phyloP scores from a whole-genome alignment of 1,140 invertebrate species.

The Coptotermes formosanus region DNA sequence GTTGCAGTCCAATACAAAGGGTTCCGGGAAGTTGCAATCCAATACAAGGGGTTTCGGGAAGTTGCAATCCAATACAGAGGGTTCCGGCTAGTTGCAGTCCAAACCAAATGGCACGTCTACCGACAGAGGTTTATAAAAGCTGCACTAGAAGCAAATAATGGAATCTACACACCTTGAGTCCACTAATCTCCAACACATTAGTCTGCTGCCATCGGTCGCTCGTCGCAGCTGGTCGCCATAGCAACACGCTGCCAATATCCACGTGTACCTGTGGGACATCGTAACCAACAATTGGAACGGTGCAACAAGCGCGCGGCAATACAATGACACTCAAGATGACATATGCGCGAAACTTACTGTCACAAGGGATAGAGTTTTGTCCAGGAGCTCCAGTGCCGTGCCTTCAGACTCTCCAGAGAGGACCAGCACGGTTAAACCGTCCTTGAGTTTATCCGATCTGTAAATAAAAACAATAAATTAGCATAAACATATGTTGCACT shows the following conservation, averaged over 20 bases:
- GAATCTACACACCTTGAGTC: neutral
- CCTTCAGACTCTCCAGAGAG: conserved; percentile 44
- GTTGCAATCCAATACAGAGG: too few relatives aligned
- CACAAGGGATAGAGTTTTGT: conserved; percentile 42
- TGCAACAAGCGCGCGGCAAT: neutral
- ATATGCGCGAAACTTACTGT: conserved; percentile 38
- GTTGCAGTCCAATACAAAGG: too few relatives aligned
- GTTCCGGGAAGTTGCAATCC: too few relatives aligned
- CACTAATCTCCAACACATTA: neutral
- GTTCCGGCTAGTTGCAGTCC: too few relatives aligned
- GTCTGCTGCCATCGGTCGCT: conserved; percentile 38
- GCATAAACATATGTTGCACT: neutral
- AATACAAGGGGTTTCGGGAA: too few relatives aligned
- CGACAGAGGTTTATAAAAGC: too few relatives aligned
- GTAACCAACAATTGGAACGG: neutral
- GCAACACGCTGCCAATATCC: conserved; percentile 41
- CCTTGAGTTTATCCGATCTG: conserved; percentile 33
- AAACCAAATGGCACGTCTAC: too few relatives aligned
- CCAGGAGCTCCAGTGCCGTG: conserved; percentile 44
- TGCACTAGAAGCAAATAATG: too few relatives aligned
- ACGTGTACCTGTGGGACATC: conserved; percentile 35
- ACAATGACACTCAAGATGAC: neutral
- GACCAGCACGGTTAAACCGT: conserved; percentile 46
- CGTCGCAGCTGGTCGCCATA: conserved; percentile 42
- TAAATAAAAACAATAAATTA: neutral